Percentiles rank a stretch among this genome's conserved stretches.
Conservation (phyloP, 2,888 invertebrate genomes). For the Trachelus troglodyta region DNA sequence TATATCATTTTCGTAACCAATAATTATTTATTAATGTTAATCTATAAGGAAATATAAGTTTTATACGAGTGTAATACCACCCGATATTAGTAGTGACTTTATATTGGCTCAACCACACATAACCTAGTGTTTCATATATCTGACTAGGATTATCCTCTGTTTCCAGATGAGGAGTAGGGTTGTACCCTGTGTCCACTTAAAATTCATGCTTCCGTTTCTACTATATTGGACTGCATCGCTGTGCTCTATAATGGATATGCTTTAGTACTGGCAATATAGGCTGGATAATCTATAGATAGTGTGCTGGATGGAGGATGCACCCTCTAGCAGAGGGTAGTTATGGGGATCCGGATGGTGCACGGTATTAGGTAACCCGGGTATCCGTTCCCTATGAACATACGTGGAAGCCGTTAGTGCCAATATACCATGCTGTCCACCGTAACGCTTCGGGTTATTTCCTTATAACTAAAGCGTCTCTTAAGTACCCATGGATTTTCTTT, state of each 20-base stretch:
- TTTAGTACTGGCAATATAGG: conserved; percentile 47
- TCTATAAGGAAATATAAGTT: not conserved
- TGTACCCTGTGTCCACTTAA: conserved; percentile 39
- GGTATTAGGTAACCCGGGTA: conserved; percentile 34
- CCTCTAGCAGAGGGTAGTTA: conserved; percentile 26
- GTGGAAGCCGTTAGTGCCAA: conserved; percentile 60
- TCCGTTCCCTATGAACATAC: conserved; percentile 50
- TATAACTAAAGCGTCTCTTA: not conserved
- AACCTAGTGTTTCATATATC: not conserved
- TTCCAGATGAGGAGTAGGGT: not conserved
- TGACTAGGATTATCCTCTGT: not conserved
- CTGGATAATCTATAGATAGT: conserved; percentile 39
- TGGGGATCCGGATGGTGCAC: conserved; percentile 34
- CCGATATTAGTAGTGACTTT: not conserved
- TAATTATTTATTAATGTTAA: not conserved
- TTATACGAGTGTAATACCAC: not conserved
- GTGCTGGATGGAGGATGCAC: not conserved
- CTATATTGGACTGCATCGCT: conserved; percentile 50
- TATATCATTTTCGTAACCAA: not conserved
- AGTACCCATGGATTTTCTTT: not conserved
- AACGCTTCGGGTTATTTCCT: conserved; percentile 6
- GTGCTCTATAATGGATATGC: conserved; percentile 51
- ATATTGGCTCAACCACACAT: not conserved
- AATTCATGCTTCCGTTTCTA: conserved; percentile 53
- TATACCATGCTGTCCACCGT: conserved; percentile 51